Base-by-base conservation (phyloP, 2,113 vertebrate genomes). In the Ia io region DNA sequence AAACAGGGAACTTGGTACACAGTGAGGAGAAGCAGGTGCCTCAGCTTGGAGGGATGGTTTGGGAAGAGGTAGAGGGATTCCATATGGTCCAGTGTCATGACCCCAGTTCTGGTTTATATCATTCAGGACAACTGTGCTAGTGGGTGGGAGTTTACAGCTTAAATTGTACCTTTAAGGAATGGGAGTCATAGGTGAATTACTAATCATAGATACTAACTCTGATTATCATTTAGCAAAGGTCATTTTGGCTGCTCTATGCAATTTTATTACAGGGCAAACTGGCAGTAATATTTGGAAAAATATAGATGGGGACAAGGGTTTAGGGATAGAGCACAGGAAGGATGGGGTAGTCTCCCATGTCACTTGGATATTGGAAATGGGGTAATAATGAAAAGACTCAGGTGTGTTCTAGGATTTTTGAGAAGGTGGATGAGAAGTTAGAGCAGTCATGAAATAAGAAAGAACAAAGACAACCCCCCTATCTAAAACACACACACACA, bases 31-130 rank as follows among this genome's bases (percentile, higher is more conserved):
- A 49, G 18, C 25, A 67, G 32, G 30, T 32, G 32, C 11, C 63
- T 35, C 78, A 16, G 20, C 3, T 30, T 1, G 3, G 1, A 3
- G 5, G 42, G 28, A 1, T 12, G 40, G 4, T 47, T 32, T 30
- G 13, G 11, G 16, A 5, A 10, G 1, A 1, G 6, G 5, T 0
- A 0, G 4, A 40, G 3, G 10, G 0, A 16, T 49, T 14, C 37
- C 18, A 13, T 1, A 8, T 2, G 16, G 32, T 11, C 1, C 3
- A 56, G 9, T 2, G 0, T 3, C 5, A 3, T 59, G 14, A 10
- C 10, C 16, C 35, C 3, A 20, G 17, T 11, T 16, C 37, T 28
- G 22, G 32, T 9, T 23, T 18, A 0, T 2, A 1, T 2, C n/a
- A 37, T n/a, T 49, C 6, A 28, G 59, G 2, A 51, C 4, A 6